Percentiles rank a stretch among this genome's conserved stretches.
Evolutionary conservation across 2,797 vertebrate species (phyloP).

Genomic region (Myiotriccus ornatus): DNA sequence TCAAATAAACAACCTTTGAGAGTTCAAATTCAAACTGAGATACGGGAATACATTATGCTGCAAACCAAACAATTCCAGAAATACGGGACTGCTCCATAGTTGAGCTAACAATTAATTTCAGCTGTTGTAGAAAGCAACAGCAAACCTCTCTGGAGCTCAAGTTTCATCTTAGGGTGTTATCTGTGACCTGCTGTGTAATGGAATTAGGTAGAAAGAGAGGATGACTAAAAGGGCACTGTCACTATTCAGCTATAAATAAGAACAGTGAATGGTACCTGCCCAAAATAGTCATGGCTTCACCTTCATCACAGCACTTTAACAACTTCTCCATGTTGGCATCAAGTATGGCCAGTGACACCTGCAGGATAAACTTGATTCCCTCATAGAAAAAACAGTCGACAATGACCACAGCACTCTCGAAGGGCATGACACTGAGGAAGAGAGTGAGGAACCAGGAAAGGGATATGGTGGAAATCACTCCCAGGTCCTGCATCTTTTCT

Average conservation of each 20-base stretch:
- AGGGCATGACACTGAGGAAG: constrained; percentile 97
- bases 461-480: constrained; percentile 95
- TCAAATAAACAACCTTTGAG: background rate
- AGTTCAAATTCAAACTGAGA: background rate
- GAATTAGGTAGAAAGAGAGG: background rate
- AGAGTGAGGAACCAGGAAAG: constrained; percentile 98
- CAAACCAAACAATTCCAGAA: background rate
- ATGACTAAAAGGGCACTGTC: background rate
- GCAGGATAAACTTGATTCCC: constrained; percentile 94
- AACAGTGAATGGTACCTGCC: constrained; percentile 82
- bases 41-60: background rate
- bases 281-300: constrained; percentile 97
- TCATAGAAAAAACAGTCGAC: constrained; percentile 98
- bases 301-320: constrained; percentile 88
- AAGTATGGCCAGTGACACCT: constrained; percentile 91
- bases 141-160: background rate
- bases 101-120: background rate
- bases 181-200: background rate
- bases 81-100: background rate
- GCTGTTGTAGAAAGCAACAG: background rate
- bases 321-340: constrained; percentile 91
- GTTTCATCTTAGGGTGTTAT: background rate
- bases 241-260: background rate
- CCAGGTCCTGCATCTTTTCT: constrained; percentile 94
- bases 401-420: constrained; percentile 91